A percentile compares a stretch with the other conserved stretches of the same genome.
These are phyloP conservation scores for Trypoxylon attenuatum DNA, from an alignment of 2,888 invertebrate species.

Conservation along the genomic window DNA sequence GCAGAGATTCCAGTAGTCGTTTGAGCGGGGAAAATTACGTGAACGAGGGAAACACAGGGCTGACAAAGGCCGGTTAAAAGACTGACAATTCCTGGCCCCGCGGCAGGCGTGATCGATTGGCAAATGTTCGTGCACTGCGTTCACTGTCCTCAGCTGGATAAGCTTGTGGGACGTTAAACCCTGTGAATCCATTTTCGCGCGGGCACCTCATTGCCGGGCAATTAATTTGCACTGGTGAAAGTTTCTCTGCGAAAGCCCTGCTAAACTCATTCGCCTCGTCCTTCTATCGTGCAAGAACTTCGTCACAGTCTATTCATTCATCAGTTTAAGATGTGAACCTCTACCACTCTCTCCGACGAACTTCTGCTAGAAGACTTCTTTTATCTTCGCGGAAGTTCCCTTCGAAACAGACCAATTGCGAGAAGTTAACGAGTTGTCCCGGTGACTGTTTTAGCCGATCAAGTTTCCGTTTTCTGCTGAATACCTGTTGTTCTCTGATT, in stretches of 20 bases:
- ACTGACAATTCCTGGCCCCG: not conserved
- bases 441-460: not conserved
- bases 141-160: conserved; percentile 15
- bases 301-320: conserved; percentile 35
- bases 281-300: conserved; percentile 15
- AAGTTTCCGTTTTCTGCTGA: not conserved
- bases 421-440: not conserved
- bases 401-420: not conserved
- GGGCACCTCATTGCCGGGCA: conserved; percentile 29
- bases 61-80: conserved; percentile 1
- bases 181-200: conserved; percentile 35
- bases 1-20: conserved; percentile 16
- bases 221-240: conserved; percentile 43
- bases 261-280: conserved; percentile 16
- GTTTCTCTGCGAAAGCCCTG: conserved; percentile 22
- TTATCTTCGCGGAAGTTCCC: conserved; percentile 4
- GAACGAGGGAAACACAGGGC: not conserved
- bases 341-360: conserved; percentile 4
- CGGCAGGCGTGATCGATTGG: conserved; percentile 19
- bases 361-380: not conserved
- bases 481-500: not conserved
- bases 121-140: conserved; percentile 6
- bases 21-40: not conserved
- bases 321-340: conserved; percentile 29
- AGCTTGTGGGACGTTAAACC: conserved; percentile 37